A percentile compares a stretch with the other conserved stretches of the same genome.
Evolutionary conservation across 2,888 invertebrate species (phyloP).

Genomic region (Drosophila barbarae): DNA sequence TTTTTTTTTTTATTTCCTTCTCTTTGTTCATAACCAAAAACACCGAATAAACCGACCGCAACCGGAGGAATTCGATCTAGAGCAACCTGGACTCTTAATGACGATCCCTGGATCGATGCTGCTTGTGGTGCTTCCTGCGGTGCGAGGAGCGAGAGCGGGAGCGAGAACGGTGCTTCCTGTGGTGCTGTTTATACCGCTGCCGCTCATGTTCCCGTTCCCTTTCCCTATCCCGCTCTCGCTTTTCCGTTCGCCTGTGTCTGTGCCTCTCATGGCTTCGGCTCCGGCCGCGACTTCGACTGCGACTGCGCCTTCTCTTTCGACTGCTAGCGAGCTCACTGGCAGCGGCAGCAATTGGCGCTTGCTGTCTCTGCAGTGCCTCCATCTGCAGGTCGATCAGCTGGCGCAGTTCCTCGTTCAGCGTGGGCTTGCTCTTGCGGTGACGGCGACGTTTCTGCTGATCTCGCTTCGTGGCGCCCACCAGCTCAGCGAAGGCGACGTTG

Average conservation of each 20-base stretch:
- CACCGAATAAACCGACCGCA: conserved; percentile 17
- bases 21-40: conserved; percentile 31
- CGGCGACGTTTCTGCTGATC: conserved; percentile 68
- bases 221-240: not conserved
- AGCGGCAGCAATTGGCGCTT: not conserved
- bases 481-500: conserved; percentile 70
- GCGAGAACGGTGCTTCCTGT: conserved; percentile 3
- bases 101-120: conserved; percentile 8
- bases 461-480: conserved; percentile 71
- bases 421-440: conserved; percentile 75
- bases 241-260: not conserved
- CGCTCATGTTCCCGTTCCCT: not conserved
- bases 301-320: conserved; percentile 3
- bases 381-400: conserved; percentile 77
- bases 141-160: conserved; percentile 1
- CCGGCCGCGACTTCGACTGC: conserved; percentile 12
- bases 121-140: conserved; percentile 1
- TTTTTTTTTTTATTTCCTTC: conserved; percentile 14
- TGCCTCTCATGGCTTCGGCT: conserved; percentile 12
- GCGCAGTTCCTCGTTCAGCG: conserved; percentile 76
- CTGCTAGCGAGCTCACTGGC: not conserved
- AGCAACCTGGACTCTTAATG: conserved; percentile 1
- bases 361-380: conserved; percentile 65
- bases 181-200: not conserved
- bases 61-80: not conserved